Percentiles rank a stretch among this genome's conserved stretches.
Evolutionary conservation across 2,888 invertebrate genomes (phyloP).

Genomic region (Junonia oenone): DNA sequence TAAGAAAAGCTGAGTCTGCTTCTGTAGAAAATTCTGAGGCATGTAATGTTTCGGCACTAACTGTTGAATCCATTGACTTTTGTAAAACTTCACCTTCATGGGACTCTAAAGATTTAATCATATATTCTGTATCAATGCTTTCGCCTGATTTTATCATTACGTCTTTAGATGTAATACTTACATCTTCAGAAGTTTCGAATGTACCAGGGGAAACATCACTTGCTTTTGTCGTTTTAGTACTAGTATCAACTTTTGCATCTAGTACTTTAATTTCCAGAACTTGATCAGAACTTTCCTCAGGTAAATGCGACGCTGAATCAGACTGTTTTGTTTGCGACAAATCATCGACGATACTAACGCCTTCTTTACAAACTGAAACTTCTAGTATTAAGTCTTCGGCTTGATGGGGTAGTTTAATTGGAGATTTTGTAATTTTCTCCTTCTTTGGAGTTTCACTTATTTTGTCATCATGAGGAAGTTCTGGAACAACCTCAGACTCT

Average conservation of each 20-base stretch:
- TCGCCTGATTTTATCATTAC: constrained; percentile 75
- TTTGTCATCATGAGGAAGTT: constrained; percentile 68
- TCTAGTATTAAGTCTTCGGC: constrained; percentile 72
- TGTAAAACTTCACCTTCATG: constrained; percentile 74
- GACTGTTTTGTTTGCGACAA: constrained; percentile 4
- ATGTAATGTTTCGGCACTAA: constrained; percentile 73
- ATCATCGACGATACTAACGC: constrained; percentile 4
- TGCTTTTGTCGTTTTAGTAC: constrained; percentile 49
- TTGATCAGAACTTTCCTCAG: constrained; percentile 50
- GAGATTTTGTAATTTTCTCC: constrained; percentile 56
- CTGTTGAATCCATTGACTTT: constrained; percentile 75
- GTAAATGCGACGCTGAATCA: constrained; percentile 33
- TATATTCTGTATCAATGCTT: constrained; percentile 72
- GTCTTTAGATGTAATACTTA: constrained; percentile 65
- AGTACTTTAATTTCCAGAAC: constrained; percentile 44
- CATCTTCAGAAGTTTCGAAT: constrained; percentile 63
- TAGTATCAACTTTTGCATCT: constrained; percentile 47
- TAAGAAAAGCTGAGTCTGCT: constrained; percentile 72
- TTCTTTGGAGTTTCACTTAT: constrained; percentile 60
- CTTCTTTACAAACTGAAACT: constrained; percentile 57
- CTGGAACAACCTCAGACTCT: constrained; percentile 75
- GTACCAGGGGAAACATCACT: constrained; percentile 60
- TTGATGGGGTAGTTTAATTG: constrained; percentile 66
- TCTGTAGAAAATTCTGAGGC: constrained; percentile 74
- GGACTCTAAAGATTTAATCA: constrained; percentile 74